These are phyloP conservation scores for Gobionotothen gibberifrons DNA, from an alignment of 2,797 vertebrate genomes.

Conservation along the genomic window DNA sequence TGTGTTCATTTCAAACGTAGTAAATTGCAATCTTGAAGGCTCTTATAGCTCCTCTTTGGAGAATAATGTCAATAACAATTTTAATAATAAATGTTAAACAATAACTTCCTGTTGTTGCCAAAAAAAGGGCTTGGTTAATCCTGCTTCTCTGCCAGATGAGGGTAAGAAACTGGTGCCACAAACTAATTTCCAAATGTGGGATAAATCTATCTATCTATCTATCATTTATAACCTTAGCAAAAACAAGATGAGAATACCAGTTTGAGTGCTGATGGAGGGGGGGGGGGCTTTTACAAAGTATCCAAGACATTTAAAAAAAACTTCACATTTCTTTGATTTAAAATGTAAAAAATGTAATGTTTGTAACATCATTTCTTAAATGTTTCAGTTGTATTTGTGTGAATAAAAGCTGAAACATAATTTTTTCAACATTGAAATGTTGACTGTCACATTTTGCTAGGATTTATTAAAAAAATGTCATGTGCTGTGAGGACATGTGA, in stretches of 20 bases:
- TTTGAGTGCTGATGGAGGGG: neutral
- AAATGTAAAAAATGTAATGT: neutral
- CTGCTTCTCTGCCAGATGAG: slow-evolving; percentile 22
- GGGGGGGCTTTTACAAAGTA: neutral
- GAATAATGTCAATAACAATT: neutral
- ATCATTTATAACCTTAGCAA: too few relatives aligned
- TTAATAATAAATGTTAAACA: slow-evolving; percentile 17
- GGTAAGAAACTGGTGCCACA: slow-evolving; percentile 11
- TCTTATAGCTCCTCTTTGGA: neutral
- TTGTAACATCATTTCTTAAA: neutral
- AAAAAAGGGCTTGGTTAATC: slow-evolving; percentile 21
- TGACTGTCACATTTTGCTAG: neutral
- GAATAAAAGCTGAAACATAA: neutral
- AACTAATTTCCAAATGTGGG: too few relatives aligned
- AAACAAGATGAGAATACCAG: neutral
- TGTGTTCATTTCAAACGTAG: slow-evolving; percentile 3
- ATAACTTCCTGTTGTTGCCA: neutral
- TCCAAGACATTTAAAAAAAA: neutral
- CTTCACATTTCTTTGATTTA: neutral
- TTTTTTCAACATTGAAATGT: neutral
- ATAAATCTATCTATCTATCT: too few relatives aligned
- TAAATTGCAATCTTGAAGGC: neutral
- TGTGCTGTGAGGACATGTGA: neutral
- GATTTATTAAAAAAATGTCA: neutral
- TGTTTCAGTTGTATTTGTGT: neutral